A percentile compares a stretch with the other conserved stretches of the same genome.
These are phyloP conservation scores for Melanargia galathea DNA, from an alignment of 2,888 invertebrate genomes.

Conservation along the genomic window DNA sequence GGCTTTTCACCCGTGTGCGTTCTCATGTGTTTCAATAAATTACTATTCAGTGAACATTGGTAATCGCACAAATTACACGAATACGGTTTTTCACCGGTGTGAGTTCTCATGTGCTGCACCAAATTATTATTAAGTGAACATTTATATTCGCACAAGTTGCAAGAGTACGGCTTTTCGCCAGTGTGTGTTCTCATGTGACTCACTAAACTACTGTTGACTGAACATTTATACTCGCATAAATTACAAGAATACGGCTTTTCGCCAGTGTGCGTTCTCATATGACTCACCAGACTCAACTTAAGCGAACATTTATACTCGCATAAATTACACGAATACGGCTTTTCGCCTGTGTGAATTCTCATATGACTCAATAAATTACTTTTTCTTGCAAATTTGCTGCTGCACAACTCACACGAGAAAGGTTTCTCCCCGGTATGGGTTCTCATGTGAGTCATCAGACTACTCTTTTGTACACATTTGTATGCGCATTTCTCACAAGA, in stretches of 20 bases:
- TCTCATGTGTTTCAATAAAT: not conserved
- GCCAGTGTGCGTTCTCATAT: not conserved
- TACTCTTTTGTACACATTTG: not conserved
- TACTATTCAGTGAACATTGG: not conserved
- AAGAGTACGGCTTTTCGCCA: slow-evolving; percentile 5
- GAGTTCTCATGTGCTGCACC: not conserved
- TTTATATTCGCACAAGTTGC: not conserved
- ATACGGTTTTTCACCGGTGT: not conserved
- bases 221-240: not conserved
- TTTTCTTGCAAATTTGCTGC: not conserved
- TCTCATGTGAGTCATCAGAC: not conserved
- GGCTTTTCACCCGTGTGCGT: not conserved
- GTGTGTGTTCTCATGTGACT: slow-evolving; percentile 9
- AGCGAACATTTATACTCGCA: not conserved
- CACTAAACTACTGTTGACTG: not conserved
- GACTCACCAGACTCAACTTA: not conserved
- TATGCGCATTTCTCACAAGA: not conserved
- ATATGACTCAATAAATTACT: not conserved
- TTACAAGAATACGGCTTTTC: not conserved
- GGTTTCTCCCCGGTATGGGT: not conserved
- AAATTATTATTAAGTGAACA: not conserved
- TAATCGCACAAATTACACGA: not conserved
- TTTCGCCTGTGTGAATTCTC: not conserved
- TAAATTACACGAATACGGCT: not conserved
- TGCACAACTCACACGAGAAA: not conserved